Base-by-base conservation (phyloP, 2,888 invertebrate species). In the Pollenia amentaria region DNA sequence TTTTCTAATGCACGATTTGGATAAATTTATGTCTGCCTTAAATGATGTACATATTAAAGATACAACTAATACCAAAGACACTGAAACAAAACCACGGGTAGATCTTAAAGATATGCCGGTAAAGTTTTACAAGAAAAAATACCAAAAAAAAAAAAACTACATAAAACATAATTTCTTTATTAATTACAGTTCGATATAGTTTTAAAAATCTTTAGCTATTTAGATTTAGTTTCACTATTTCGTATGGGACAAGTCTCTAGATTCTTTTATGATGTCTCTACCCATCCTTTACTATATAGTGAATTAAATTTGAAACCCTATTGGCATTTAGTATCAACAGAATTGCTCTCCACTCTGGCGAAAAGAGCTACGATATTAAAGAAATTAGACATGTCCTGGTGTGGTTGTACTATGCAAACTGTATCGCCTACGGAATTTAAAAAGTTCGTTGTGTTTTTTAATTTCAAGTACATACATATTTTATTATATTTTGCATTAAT, bases 341-440 rank as follows among this genome's bases (percentile, higher is more conserved):
- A 94, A 91, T 95, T 95, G 14, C 91, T 96, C 46, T 93, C 94
- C 73, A 94, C 93, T 67, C 93, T 96, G 87, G 93, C 93, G 38
- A 91, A 91, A 42, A 94, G 96, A 80, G 96, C 96, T 91, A 95
- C 95, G 88, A 95, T 95, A 91, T 94, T 98, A 67, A 96, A 96
- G 90, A 96, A 96, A 91, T 92, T 98, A 46, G 97, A 98, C 92
- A 93, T 98, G 4, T 97, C 98, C 0, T 98, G 98, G 98, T 98
- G 98, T 91, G 97, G 97, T n/a, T 95, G 95, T 88, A 87, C 85
- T 48, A 95, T 95, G 89, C 93, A 94, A 76, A 93, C 94, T 44
- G 93, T 96, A 78, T 93, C 93, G 44, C 91, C 94, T 55, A 91
- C 93, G 76, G 94, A 94, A 88, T 94, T 95, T 87, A 92, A 93